Evolutionary conservation across 2,797 vertebrate species (phyloP).

Genomic region (Lemur catta): DNA sequence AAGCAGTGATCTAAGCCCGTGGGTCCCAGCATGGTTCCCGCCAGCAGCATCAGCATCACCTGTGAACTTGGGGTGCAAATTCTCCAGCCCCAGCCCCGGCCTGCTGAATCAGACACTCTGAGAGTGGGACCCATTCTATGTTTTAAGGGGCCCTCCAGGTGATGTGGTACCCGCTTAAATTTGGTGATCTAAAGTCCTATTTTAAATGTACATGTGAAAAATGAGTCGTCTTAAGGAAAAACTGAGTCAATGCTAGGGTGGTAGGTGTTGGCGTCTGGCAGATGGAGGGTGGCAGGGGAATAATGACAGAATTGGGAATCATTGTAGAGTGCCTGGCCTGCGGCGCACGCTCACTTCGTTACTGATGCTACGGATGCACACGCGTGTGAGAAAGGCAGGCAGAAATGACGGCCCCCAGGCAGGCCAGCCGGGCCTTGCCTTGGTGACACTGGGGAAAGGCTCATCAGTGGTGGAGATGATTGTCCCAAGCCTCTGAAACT

Average conservation of each 20-base stretch:
- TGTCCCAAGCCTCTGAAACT: background rate
- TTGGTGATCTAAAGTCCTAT: background rate
- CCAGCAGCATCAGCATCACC: background rate
- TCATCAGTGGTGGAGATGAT: background rate
- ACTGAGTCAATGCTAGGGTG: rapidly evolving
- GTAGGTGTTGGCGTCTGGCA: background rate
- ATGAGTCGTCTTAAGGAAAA: background rate
- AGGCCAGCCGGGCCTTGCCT: background rate
- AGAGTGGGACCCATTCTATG: background rate
- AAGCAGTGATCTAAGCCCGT: background rate
- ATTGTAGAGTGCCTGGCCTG: rapidly evolving
- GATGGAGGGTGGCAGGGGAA: background rate
- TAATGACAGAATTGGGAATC: background rate
- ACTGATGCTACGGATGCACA: rapidly evolving
- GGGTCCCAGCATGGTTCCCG: background rate
- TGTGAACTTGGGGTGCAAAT: background rate
- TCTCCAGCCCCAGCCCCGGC: background rate
- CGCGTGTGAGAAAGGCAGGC: rapidly evolving
- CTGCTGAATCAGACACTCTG: background rate
- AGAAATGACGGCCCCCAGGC: background rate
- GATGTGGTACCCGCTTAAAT: background rate
- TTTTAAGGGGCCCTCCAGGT: background rate
- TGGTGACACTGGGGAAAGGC: background rate
- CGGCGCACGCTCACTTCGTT: rapidly evolving
- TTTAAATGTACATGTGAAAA: background rate